Evolutionary conservation across 2,113 vertebrate genomes (phyloP).

Genomic region (Ameiurus melas): DNA sequence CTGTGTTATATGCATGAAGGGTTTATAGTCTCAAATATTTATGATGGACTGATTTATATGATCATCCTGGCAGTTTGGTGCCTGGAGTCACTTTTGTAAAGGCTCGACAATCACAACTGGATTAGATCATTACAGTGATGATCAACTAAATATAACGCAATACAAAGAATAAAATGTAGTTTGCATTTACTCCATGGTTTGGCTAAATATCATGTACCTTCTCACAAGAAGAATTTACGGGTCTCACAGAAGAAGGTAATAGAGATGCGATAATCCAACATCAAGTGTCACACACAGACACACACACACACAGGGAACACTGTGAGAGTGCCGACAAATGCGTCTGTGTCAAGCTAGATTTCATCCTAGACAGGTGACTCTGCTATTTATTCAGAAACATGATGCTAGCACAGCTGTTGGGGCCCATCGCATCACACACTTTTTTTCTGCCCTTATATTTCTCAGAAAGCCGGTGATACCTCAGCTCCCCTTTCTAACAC

Average conservation of each 20-base stretch:
- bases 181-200: neutral
- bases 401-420: conserved; percentile 56
- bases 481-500: conserved; percentile 27
- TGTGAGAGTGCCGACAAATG: conserved; percentile 51
- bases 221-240: neutral
- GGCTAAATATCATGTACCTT: neutral
- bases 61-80: neutral
- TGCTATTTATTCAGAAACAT: conserved; percentile 74
- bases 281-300: conserved; percentile 11
- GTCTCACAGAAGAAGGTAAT: neutral
- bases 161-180: neutral
- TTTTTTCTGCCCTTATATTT: conserved; percentile 42
- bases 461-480: conserved; percentile 41
- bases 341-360: conserved; percentile 55
- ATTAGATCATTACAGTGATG: neutral
- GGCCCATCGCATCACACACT: conserved; percentile 51
- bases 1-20: neutral
- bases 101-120: neutral
- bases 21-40: neutral
- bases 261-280: neutral
- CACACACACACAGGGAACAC: neutral
- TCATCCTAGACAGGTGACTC: conserved; percentile 72
- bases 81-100: neutral
- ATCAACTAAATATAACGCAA: neutral
- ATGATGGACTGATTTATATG: neutral